These are phyloP conservation scores for Pomatorhinus ruficollis DNA, from an alignment of 2,113 vertebrate genomes.

Conservation along the genomic window DNA sequence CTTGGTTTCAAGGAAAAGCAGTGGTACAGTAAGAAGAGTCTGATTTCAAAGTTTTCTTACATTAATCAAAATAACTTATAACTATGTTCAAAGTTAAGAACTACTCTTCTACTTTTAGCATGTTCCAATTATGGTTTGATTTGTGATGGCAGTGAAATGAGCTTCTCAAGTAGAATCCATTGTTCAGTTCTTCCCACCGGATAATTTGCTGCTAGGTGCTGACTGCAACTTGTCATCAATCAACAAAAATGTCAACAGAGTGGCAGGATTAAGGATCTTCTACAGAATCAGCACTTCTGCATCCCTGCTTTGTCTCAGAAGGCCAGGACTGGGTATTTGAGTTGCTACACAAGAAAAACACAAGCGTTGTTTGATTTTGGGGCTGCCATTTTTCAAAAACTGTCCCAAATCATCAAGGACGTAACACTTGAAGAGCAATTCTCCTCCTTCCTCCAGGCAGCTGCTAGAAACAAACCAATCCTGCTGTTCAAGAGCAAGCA, in stretches of 20 bases:
- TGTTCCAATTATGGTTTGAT: conserved; percentile 59
- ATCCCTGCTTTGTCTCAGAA: neutral
- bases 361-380: neutral
- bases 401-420: neutral
- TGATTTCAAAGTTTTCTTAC: conserved; percentile 25
- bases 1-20: neutral
- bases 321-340: neutral
- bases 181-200: conserved; percentile 56
- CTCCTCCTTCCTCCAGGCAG: neutral
- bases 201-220: conserved; percentile 62
- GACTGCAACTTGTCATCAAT: conserved; percentile 60
- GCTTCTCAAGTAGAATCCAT: conserved; percentile 54
- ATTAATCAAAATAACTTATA: conserved; percentile 52
- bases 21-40: neutral
- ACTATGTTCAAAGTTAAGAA: conserved; percentile 30
- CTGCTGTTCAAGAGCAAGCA: neutral
- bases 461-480: neutral
- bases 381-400: neutral
- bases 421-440: neutral
- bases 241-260: conserved; percentile 62
- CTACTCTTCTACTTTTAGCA: conserved; percentile 55
- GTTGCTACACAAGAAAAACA: neutral
- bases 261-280: conserved; percentile 12
- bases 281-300: conserved; percentile 26
- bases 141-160: conserved; percentile 62